Evolutionary conservation across 2,888 invertebrate genomes (phyloP).

Genomic region (Ypsolopha scabrella): DNA sequence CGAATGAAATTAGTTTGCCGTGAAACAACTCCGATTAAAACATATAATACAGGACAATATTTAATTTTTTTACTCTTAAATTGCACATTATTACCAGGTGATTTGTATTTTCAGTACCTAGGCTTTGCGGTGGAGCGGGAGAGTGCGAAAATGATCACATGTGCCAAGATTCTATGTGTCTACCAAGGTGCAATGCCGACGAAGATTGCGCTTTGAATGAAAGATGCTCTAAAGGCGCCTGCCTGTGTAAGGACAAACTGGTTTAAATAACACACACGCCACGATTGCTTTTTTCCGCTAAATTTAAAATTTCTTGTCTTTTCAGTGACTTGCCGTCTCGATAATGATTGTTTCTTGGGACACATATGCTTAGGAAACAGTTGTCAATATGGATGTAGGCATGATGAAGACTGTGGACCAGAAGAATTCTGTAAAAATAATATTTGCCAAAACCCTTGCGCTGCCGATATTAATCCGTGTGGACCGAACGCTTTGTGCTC

Average conservation of each 20-base stretch:
- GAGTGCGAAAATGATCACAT: constrained; percentile 80
- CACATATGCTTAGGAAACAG: constrained; percentile 89
- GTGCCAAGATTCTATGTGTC: constrained; percentile 86
- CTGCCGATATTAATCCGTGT: constrained; percentile 76
- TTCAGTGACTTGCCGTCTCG: constrained; percentile 86
- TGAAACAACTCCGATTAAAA: too few species aligned
- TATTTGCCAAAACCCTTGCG: constrained; percentile 84
- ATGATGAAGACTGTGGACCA: constrained; percentile 88
- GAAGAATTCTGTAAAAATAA: constrained; percentile 86
- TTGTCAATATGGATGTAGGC: constrained; percentile 88
- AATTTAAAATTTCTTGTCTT: not conserved
- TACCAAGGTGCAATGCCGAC: constrained; percentile 80
- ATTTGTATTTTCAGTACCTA: constrained; percentile 76
- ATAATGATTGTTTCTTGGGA: constrained; percentile 93
- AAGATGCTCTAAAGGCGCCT: constrained; percentile 85
- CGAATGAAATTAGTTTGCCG: not conserved
- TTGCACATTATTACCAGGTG: not conserved
- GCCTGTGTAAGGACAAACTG: constrained; percentile 74
- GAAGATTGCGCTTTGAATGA: constrained; percentile 91
- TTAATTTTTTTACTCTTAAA: not conserved
- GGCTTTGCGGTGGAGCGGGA: constrained; percentile 76
- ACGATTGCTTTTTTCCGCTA: not conserved
- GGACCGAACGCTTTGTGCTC: constrained; percentile 88
- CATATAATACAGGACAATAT: not conserved
- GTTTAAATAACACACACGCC: not conserved